phyloP scores from a whole-genome alignment of 2,888 invertebrate genomes.

The Drosophila niveifrons region DNA sequence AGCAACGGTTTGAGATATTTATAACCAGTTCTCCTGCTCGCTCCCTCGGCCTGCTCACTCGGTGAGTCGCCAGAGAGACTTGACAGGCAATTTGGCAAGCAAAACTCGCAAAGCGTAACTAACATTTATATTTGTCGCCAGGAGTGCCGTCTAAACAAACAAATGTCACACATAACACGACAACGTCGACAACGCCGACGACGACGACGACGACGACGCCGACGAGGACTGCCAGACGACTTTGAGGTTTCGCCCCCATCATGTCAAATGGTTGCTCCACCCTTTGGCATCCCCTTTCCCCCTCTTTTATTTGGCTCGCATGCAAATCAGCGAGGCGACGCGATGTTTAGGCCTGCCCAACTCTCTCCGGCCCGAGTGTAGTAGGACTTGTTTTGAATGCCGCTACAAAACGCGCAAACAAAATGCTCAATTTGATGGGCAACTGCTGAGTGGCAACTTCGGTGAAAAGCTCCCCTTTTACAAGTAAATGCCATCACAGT shows the following conservation, averaged over 20 bases:
- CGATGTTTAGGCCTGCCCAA: constrained; percentile 45
- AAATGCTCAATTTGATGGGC: constrained; percentile 71
- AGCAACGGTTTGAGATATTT: constrained; percentile 56
- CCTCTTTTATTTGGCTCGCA: constrained; percentile 39
- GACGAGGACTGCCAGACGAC: constrained; percentile 56
- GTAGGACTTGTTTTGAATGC: constrained; percentile 42
- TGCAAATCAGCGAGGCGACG: constrained; percentile 72
- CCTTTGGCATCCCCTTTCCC: background rate
- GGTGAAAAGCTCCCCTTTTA: constrained; percentile 12
- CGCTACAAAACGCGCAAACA: constrained; percentile 57
- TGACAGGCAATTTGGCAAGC: constrained; percentile 77
- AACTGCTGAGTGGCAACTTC: constrained; percentile 44
- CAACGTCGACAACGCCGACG: constrained; percentile 21
- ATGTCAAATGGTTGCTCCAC: constrained; percentile 24
- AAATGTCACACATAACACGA: constrained; percentile 72
- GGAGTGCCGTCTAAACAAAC: constrained; percentile 70
- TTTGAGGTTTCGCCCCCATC: constrained; percentile 55
- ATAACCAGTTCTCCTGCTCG: constrained; percentile 43
- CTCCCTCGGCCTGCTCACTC: background rate
- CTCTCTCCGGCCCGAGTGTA: background rate
- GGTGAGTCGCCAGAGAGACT: constrained; percentile 46
- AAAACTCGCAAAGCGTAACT: constrained; percentile 72
- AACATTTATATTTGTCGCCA: constrained; percentile 78
- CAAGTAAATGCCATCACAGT: constrained; percentile 15
- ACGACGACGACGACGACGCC: constrained; percentile 16